A percentile compares a stretch with the other conserved stretches of the same genome.
phyloP scores from a whole-genome alignment of 2,113 vertebrate genomes.

The Sinocyclocheilus maitianheensis region DNA sequence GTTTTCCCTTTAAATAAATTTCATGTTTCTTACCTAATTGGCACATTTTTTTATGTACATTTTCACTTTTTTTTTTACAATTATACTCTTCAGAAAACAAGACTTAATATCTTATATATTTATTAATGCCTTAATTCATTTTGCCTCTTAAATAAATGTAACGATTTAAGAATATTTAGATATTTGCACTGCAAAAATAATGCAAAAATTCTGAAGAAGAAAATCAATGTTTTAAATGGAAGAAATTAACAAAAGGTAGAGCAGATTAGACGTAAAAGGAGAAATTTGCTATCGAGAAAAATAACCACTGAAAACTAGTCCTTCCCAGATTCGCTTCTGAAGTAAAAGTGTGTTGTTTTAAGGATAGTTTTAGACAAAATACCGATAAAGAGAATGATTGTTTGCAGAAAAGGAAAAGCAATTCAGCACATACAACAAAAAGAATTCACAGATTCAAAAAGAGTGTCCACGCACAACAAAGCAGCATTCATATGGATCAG shows the following conservation, averaged over 20 bases:
- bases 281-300: too few relatives aligned
- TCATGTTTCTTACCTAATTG: too few relatives aligned
- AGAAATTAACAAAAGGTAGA: too few relatives aligned
- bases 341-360: neutral
- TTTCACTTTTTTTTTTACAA: too few relatives aligned
- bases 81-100: neutral
- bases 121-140: neutral
- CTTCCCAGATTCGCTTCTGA: neutral
- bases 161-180: neutral
- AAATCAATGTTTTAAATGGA: too few relatives aligned
- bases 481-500: neutral
- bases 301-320: too few relatives aligned
- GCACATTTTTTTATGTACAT: too few relatives aligned
- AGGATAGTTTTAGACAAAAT: neutral
- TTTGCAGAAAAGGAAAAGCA: neutral
- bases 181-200: neutral
- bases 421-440: neutral
- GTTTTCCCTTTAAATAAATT: too few relatives aligned
- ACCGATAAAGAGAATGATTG: neutral
- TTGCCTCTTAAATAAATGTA: neutral
- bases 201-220: neutral
- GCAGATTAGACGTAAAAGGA: too few relatives aligned
- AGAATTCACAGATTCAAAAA: neutral
- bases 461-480: slow-evolving; percentile 6
- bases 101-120: too few relatives aligned